Percentiles rank a stretch among this genome's conserved stretches.
phyloP scores from a whole-genome alignment of 2,888 invertebrate species.

The Coecobrya sp. region DNA sequence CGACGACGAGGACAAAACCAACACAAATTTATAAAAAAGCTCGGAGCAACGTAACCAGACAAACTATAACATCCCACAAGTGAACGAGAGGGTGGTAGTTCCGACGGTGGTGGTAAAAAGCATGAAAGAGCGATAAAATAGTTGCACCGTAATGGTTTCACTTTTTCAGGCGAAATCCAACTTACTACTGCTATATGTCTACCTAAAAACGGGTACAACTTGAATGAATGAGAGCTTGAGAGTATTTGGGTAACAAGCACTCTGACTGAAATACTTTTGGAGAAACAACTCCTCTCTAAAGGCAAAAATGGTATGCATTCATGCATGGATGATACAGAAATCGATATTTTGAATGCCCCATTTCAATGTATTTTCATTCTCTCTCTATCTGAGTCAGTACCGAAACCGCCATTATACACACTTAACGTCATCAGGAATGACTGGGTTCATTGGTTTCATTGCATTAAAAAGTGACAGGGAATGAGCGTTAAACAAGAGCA shows the following conservation, averaged over 20 bases:
- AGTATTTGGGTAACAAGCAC: constrained; percentile 45
- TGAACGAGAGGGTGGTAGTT: constrained; percentile 12
- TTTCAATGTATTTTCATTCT: constrained; percentile 68
- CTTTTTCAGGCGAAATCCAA: constrained; percentile 59
- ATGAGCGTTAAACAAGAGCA: constrained; percentile 51
- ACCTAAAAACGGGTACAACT: constrained; percentile 9
- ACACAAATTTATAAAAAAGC: constrained; percentile 43
- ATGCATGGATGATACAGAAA: constrained; percentile 68
- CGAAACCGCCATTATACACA: constrained; percentile 51
- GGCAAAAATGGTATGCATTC: not conserved
- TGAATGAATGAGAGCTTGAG: constrained; percentile 37
- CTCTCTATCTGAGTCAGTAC: constrained; percentile 30
- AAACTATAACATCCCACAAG: constrained; percentile 43
- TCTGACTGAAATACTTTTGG: constrained; percentile 21
- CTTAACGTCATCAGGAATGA: constrained; percentile 71
- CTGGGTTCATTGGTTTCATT: constrained; percentile 75
- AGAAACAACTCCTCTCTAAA: not conserved
- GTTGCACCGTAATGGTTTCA: constrained; percentile 79
- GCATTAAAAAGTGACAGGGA: constrained; percentile 73
- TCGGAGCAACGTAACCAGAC: not conserved
- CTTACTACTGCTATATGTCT: not conserved
- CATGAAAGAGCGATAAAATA: constrained; percentile 72
- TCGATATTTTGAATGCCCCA: constrained; percentile 75
- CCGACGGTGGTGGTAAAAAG: constrained; percentile 55
- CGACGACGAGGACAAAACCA: constrained; percentile 46